These are phyloP conservation scores for Aphidius colemani DNA, from an alignment of 2,888 invertebrate genomes.

Conservation along the genomic window DNA sequence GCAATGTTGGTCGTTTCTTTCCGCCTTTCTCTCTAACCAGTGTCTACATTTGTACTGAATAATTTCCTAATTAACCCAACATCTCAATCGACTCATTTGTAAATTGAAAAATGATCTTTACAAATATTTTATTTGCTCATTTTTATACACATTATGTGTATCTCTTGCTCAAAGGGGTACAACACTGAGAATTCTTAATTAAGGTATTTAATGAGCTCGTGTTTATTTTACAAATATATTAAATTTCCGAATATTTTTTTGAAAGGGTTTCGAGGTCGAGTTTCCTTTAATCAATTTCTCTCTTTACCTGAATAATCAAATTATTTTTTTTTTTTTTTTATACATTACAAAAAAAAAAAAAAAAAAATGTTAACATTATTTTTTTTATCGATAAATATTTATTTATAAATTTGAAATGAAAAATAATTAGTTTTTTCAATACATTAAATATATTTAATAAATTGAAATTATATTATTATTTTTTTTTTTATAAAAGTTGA, in stretches of 20 bases:
- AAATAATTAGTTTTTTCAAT: too few species aligned
- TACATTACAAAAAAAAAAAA: too few species aligned
- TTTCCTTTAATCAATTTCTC: not conserved
- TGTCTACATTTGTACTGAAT: conserved; percentile 19
- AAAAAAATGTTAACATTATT: too few species aligned
- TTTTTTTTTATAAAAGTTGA: too few species aligned
- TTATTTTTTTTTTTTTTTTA: too few species aligned
- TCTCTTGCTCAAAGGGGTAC: not conserved
- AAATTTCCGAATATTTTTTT: conserved; percentile 22
- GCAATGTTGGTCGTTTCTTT: conserved; percentile 24
- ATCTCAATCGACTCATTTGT: conserved; percentile 13
- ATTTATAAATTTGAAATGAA: too few species aligned
- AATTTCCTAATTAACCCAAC: conserved; percentile 31
- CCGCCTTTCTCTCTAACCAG: conserved; percentile 36
- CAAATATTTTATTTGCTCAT: conserved; percentile 1
- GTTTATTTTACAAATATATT: conserved; percentile 12
- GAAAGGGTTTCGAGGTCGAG: conserved; percentile 13
- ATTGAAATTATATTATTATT: too few species aligned
- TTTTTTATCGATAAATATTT: too few species aligned
- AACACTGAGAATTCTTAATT: conserved; percentile 12
- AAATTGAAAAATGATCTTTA: conserved; percentile 7
- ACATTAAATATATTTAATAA: too few species aligned
- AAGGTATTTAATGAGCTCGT: conserved; percentile 23
- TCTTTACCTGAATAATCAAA: too few species aligned
- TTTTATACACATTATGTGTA: not conserved